Evolutionary conservation across 1,140 invertebrate genomes (phyloP).

Genomic region (Cheumatopsyche charites): DNA sequence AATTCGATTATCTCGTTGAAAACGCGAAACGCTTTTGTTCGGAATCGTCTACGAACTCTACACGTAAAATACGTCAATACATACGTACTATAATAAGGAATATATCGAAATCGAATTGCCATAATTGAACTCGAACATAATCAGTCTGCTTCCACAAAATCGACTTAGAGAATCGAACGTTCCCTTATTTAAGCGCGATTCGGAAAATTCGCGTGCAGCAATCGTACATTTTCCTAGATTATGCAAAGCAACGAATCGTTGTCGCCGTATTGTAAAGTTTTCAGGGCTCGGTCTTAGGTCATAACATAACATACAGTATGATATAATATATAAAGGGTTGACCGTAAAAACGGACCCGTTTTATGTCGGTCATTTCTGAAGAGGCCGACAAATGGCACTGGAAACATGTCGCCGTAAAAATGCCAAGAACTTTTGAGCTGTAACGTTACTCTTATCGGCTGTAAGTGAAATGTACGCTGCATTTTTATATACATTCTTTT

Average conservation of each 20-base stretch:
- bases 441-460: not conserved
- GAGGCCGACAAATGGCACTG: not conserved
- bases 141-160: not conserved
- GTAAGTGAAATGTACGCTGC: no score
- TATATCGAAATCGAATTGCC: not conserved
- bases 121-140: slow-evolving; percentile 7
- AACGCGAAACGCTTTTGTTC: not conserved
- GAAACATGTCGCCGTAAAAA: no score
- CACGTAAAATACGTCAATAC: not conserved
- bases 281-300: not conserved
- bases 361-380: slow-evolving; percentile 10
- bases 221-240: not conserved
- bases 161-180: not conserved
- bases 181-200: not conserved
- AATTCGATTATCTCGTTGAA: slow-evolving; percentile 10
- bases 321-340: not conserved
- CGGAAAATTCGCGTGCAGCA: not conserved
- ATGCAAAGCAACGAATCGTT: not conserved
- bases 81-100: no score
- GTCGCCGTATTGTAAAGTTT: slow-evolving; percentile 13
- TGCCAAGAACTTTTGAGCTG: not conserved
- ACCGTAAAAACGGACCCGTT: not conserved
- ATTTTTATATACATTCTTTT: no score
- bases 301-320: no score
- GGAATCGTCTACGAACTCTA: not conserved